A percentile compares a stretch with the other conserved stretches of the same genome.
Conservation (phyloP, 2,113 vertebrate genomes). For the Vireo altiloquus region DNA sequence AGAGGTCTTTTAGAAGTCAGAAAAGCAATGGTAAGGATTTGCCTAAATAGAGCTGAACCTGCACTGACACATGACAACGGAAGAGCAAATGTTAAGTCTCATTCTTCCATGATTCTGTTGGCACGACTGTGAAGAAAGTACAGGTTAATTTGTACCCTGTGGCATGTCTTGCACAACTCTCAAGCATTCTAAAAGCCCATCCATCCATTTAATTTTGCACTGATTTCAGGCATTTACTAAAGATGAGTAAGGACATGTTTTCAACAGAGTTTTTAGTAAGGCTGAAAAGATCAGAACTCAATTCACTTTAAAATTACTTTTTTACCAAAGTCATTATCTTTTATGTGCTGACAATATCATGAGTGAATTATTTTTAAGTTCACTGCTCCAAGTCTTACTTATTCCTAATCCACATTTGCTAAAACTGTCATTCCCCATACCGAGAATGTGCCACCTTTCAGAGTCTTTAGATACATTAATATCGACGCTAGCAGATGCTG, state of each 20-base stretch:
- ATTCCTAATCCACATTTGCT: background rate
- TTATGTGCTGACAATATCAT: background rate
- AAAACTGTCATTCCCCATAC: background rate
- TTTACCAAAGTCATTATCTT: background rate
- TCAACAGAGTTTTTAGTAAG: background rate
- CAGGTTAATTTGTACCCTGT: background rate
- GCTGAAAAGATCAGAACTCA: background rate
- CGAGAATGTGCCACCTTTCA: background rate
- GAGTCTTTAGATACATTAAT: background rate
- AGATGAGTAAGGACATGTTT: background rate
- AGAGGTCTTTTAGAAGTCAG: background rate
- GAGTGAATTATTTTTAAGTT: background rate
- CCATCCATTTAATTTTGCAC: background rate
- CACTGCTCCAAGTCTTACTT: background rate
- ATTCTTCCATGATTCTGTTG: background rate
- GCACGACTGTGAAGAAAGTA: background rate
- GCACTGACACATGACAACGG: background rate
- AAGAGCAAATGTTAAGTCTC: background rate
- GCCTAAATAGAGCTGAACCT: background rate
- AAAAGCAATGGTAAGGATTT: background rate
- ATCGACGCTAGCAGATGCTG: rapidly evolving
- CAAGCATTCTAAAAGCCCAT: background rate
- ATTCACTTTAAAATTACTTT: background rate
- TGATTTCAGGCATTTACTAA: background rate
- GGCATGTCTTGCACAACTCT: background rate